A percentile compares a stretch with the other conserved stretches of the same genome.
phyloP scores from a whole-genome alignment of 2,113 vertebrate genomes.

The Cynocephalus volans region DNA sequence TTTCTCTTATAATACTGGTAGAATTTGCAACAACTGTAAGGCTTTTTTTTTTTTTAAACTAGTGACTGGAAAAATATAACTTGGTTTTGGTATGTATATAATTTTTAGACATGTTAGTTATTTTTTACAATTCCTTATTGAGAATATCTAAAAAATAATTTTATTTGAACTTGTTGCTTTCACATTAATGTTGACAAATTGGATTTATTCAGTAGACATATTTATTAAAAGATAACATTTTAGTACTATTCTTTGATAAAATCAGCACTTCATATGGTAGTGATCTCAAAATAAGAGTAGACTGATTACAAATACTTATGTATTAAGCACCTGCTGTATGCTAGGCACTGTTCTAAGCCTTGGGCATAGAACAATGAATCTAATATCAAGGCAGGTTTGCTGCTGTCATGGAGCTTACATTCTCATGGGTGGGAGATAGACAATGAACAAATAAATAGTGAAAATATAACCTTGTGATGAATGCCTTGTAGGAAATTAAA shows the following conservation, averaged over 20 bases:
- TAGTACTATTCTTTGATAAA: slow-evolving; percentile 37
- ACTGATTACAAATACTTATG: background rate
- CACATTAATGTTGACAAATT: slow-evolving; percentile 32
- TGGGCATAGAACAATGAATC: background rate
- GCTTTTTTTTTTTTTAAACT: slow-evolving; percentile 22
- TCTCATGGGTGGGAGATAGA: background rate
- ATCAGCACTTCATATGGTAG: background rate
- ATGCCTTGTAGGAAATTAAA: slow-evolving; percentile 4
- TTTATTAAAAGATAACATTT: slow-evolving; percentile 58
- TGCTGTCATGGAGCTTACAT: background rate
- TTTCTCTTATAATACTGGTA: background rate
- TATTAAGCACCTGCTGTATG: background rate
- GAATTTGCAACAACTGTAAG: slow-evolving; percentile 30
- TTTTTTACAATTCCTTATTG: slow-evolving; percentile 10
- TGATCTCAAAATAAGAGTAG: background rate
- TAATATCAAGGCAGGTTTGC: background rate
- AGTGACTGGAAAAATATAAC: slow-evolving; percentile 39
- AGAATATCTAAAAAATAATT: slow-evolving; percentile 59
- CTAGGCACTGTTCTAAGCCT: background rate
- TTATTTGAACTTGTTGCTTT: slow-evolving; percentile 57
- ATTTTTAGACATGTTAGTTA: slow-evolving; percentile 34
- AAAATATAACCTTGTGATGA: background rate
- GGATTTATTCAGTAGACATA: slow-evolving; percentile 38
- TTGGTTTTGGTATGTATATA: slow-evolving; percentile 56
- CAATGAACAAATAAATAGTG: background rate